Evolutionary conservation across 1,140 invertebrate species (phyloP).

Genomic region (Argopecten irradians): DNA sequence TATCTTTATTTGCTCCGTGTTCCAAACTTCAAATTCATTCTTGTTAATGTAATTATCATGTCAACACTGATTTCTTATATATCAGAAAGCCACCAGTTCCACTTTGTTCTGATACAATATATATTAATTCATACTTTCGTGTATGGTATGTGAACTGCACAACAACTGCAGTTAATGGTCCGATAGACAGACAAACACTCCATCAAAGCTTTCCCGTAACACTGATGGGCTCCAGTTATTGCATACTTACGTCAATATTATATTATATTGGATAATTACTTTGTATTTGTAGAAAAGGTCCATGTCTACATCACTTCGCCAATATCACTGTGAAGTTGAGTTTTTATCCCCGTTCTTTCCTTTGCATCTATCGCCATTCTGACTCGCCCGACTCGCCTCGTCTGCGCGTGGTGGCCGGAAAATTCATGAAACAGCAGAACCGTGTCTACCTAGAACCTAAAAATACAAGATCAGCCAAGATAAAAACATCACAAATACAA

Average conservation of each 20-base stretch:
- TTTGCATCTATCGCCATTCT: conserved; percentile 8
- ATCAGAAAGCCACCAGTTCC: too few relatives aligned
- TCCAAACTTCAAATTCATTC: too few relatives aligned
- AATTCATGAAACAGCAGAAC: conserved; percentile 21
- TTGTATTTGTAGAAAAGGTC: conserved; percentile 20
- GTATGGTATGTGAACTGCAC: not conserved
- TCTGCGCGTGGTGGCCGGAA: conserved; percentile 19
- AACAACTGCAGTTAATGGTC: not conserved
- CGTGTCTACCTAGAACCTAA: not conserved
- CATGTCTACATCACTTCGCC: not conserved
- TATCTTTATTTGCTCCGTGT: too few relatives aligned
- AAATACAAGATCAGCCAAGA: conserved; percentile 8
- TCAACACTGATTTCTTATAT: too few relatives aligned
- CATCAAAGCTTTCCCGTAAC: not conserved
- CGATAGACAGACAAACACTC: not conserved
- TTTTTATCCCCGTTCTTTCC: not conserved
- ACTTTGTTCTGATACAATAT: too few relatives aligned
- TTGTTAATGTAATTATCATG: too few relatives aligned
- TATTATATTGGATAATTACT: not conserved
- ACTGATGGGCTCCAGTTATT: not conserved
- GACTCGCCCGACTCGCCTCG: not conserved
- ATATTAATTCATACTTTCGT: too few relatives aligned
- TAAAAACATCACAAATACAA: conserved; percentile 11
- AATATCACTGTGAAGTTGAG: not conserved
- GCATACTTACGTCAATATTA: not conserved